Evolutionary conservation across 2,113 vertebrate genomes (phyloP).

Genomic region (Perognathus longimembris): DNA sequence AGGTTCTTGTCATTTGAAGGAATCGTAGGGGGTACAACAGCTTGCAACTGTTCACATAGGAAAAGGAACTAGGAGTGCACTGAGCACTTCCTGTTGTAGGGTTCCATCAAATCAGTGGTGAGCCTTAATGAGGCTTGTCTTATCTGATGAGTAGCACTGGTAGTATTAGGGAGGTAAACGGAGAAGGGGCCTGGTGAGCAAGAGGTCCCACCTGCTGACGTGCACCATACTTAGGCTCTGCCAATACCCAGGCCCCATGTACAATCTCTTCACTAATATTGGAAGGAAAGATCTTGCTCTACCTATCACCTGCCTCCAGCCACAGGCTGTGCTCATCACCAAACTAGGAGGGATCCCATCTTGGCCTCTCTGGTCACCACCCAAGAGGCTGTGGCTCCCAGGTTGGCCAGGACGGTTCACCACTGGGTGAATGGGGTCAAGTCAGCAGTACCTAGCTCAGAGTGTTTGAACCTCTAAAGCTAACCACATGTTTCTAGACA

Average conservation of each 20-base stretch:
- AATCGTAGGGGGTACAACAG: not conserved
- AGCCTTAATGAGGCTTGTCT: not conserved
- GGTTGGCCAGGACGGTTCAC: not conserved
- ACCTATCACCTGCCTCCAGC: not conserved
- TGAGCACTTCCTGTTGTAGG: not conserved
- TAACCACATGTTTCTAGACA: not conserved
- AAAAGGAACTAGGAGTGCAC: not conserved
- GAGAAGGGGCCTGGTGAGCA: fast-evolving
- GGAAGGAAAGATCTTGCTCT: not conserved
- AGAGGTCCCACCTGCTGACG: not conserved
- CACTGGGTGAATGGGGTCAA: too few species aligned
- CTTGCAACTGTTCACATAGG: not conserved
- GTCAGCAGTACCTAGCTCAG: not conserved
- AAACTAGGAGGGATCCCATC: not conserved
- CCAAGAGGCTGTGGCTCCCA: not conserved
- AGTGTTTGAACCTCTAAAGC: not conserved
- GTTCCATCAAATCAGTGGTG: not conserved
- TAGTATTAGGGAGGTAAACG: too few species aligned
- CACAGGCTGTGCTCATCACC: not conserved
- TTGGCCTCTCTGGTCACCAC: not conserved
- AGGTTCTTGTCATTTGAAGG: not conserved
- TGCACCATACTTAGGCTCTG: too few species aligned
- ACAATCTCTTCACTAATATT: not conserved
- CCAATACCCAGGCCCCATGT: not conserved
- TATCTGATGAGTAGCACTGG: too few species aligned